Percentiles rank a stretch among this genome's conserved stretches.
Conservation (phyloP, 2,888 invertebrate genomes). For the Antitype chi region DNA sequence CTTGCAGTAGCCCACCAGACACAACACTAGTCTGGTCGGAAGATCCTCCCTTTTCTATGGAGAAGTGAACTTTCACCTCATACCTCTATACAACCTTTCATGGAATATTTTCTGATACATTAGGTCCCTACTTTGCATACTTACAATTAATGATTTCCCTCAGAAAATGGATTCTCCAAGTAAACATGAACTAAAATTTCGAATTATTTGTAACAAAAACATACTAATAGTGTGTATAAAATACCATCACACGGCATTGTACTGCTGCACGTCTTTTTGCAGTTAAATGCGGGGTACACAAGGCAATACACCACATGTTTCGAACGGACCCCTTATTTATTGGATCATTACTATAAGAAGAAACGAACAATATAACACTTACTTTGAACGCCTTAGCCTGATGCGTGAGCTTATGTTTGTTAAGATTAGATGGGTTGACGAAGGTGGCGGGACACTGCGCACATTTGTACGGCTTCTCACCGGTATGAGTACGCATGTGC, state of each 20-base stretch:
- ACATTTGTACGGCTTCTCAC: conserved; percentile 88
- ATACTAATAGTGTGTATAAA: not conserved
- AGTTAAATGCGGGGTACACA: not conserved
- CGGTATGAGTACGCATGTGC: conserved; percentile 90
- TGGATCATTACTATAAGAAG: not conserved
- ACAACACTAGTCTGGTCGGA: too few relatives aligned
- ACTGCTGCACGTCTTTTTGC: not conserved
- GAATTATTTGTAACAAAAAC: not conserved
- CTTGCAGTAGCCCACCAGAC: too few relatives aligned
- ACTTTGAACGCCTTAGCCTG: conserved; percentile 88
- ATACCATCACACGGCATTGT: not conserved
- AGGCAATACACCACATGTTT: not conserved
- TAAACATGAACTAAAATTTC: too few relatives aligned
- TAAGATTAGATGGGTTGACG: conserved; percentile 92
- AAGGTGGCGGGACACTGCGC: conserved; percentile 91
- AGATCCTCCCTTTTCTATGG: too few relatives aligned
- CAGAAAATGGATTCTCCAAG: too few relatives aligned
- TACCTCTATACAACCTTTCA: too few relatives aligned
- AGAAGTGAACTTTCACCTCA: too few relatives aligned
- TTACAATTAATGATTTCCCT: not conserved
- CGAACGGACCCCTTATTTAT: not conserved
- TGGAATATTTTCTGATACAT: not conserved
- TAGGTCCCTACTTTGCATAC: not conserved
- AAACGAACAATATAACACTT: conserved; percentile 5
- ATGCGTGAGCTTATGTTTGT: conserved; percentile 92